These are phyloP conservation scores for Prunella strophiata DNA, from an alignment of 2,797 vertebrate genomes.

Conservation along the genomic window DNA sequence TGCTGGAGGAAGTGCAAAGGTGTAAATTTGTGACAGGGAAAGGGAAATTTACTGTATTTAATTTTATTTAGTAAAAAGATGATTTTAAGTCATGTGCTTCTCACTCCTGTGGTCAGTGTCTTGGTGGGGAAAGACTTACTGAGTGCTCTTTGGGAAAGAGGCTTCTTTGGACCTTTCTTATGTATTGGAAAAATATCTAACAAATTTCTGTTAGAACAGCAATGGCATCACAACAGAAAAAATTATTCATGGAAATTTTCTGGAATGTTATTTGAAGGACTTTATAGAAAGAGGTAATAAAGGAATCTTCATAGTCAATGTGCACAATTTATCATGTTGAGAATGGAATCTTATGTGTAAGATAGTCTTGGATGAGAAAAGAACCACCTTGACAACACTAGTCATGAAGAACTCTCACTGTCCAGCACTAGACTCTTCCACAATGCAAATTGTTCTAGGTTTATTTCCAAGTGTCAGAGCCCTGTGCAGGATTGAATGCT, in stretches of 20 bases:
- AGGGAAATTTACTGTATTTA: not conserved
- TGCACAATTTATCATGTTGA: not conserved
- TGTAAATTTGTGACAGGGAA: conserved; percentile 2
- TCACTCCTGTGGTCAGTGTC: not conserved
- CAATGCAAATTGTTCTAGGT: not conserved
- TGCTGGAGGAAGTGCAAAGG: not conserved
- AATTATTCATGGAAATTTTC: not conserved
- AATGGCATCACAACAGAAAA: not conserved
- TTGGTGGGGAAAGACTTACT: not conserved
- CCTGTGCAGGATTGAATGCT: not conserved
- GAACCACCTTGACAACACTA: not conserved
- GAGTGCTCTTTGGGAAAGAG: not conserved
- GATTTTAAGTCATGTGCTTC: not conserved
- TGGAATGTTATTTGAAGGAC: not conserved
- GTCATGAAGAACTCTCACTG: not conserved
- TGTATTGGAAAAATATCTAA: not conserved
- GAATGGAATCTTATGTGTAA: not conserved
- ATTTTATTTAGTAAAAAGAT: not conserved
- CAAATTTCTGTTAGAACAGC: not conserved
- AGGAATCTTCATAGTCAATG: not conserved
- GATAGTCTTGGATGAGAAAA: not conserved
- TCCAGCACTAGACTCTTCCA: not conserved
- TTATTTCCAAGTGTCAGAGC: not conserved
- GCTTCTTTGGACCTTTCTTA: not conserved
- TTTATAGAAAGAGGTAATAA: not conserved